phyloP scores from a whole-genome alignment of 2,888 invertebrate genomes.

The Teleiodes luculella region DNA sequence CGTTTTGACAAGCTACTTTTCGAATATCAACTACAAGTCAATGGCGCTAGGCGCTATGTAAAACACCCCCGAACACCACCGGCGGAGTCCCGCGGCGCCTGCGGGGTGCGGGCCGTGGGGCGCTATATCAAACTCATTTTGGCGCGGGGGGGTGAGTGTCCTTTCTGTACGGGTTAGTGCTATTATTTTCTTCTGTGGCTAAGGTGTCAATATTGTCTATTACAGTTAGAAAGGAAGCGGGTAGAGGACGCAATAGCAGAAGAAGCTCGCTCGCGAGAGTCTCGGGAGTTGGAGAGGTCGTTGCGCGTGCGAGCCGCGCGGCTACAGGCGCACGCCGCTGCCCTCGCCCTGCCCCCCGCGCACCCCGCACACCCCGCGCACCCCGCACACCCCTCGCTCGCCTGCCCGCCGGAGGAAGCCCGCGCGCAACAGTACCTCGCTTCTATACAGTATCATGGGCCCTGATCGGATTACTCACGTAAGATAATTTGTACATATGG shows the following conservation, averaged over 20 bases:
- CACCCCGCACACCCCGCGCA: slow-evolving; percentile 50
- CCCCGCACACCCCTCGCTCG: slow-evolving; percentile 54
- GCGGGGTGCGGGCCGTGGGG: no score
- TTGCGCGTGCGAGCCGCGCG: slow-evolving; percentile 56
- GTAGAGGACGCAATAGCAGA: slow-evolving; percentile 49
- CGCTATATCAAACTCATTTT: no score
- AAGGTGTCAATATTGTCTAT: no score
- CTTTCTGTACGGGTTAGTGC: no score
- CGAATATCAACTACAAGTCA: no score
- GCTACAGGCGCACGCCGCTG: slow-evolving; percentile 48
- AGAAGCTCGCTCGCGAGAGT: slow-evolving; percentile 41
- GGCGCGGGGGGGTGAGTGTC: no score
- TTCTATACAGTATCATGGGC: slow-evolving; percentile 33
- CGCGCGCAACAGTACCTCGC: slow-evolving; percentile 45
- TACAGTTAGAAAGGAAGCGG: slow-evolving; percentile 59
- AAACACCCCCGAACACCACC: no score
- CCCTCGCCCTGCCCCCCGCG: slow-evolving; percentile 39
- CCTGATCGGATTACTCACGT: slow-evolving; percentile 20
- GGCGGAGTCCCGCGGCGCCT: no score
- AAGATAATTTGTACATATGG: no score
- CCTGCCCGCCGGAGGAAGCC: slow-evolving; percentile 42
- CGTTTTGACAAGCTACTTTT: no score
- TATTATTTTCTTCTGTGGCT: no score
- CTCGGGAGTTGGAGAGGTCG: slow-evolving; percentile 41
- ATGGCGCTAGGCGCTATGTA: no score